A percentile compares a stretch with the other conserved stretches of the same genome.
Evolutionary conservation across 2,113 vertebrate genomes (phyloP).

Genomic region (Phoenicopterus ruber): DNA sequence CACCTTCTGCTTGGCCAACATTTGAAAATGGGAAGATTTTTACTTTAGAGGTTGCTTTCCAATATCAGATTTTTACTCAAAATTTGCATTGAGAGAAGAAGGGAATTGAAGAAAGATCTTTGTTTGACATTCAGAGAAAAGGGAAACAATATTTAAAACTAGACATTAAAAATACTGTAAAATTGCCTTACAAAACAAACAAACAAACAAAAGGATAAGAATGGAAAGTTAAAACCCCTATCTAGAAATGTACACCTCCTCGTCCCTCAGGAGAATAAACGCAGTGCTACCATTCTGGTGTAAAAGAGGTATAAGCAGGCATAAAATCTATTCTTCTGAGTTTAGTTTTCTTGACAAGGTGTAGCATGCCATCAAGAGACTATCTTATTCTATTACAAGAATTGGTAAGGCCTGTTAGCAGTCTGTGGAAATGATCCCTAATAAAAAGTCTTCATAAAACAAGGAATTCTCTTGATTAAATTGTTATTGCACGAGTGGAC

Average conservation of each 20-base stretch:
- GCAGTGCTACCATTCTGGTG: background rate
- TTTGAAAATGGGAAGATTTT: background rate
- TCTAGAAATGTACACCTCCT: background rate
- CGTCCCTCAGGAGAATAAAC: background rate
- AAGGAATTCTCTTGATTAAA: constrained; percentile 11
- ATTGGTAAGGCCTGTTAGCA: background rate
- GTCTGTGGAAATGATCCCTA: background rate
- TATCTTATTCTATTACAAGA: background rate
- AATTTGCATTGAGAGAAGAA: background rate
- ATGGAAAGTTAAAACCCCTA: background rate
- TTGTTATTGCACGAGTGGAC: background rate
- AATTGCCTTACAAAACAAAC: background rate
- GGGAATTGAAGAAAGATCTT: background rate
- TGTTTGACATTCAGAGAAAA: background rate
- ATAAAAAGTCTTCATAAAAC: background rate
- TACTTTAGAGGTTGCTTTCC: background rate
- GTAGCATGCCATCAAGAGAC: background rate
- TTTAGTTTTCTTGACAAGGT: background rate
- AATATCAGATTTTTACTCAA: background rate
- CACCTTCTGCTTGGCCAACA: background rate
- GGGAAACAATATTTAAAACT: background rate
- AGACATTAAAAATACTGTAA: background rate
- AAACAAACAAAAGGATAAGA: background rate
- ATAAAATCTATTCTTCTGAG: background rate
- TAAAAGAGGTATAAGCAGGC: background rate